Conservation (phyloP, 2,797 vertebrate species). For the Sebastes aleutianus region DNA sequence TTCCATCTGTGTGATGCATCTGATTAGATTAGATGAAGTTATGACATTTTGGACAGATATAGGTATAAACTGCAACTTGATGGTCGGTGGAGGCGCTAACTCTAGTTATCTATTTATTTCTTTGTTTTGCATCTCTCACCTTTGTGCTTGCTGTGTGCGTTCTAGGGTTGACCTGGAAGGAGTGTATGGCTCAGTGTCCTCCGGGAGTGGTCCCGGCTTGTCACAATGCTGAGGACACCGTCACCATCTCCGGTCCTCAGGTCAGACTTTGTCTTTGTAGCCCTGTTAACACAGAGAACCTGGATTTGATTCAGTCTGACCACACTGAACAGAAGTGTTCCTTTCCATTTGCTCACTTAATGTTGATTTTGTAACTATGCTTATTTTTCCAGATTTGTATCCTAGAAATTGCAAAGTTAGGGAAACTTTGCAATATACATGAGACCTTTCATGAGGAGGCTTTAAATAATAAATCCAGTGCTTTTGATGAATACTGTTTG, state of each 20-base stretch:
- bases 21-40: not conserved
- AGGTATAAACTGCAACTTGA: too few relatives aligned
- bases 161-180: slow-evolving; percentile 93
- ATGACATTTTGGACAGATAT: not conserved
- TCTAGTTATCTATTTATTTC: too few relatives aligned
- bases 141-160: not conserved
- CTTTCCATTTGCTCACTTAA: not conserved
- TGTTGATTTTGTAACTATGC: not conserved
- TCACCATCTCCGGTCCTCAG: slow-evolving; percentile 94
- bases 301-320: not conserved
- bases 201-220: slow-evolving; percentile 93
- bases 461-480: not conserved
- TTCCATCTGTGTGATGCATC: not conserved
- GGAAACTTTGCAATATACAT: too few relatives aligned
- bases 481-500: not conserved
- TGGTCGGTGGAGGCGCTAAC: too few relatives aligned
- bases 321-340: not conserved
- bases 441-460: not conserved
- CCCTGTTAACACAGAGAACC: not conserved
- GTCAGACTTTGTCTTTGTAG: slow-evolving; percentile 66
- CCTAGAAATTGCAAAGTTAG: too few relatives aligned
- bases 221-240: slow-evolving; percentile 94
- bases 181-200: slow-evolving; percentile 91
- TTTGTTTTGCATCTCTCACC: not conserved
- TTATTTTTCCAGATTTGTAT: not conserved